Percentiles rank a stretch among this genome's conserved stretches.
phyloP scores from a whole-genome alignment of 2,113 vertebrate species.

The Clinocottus analis region DNA sequence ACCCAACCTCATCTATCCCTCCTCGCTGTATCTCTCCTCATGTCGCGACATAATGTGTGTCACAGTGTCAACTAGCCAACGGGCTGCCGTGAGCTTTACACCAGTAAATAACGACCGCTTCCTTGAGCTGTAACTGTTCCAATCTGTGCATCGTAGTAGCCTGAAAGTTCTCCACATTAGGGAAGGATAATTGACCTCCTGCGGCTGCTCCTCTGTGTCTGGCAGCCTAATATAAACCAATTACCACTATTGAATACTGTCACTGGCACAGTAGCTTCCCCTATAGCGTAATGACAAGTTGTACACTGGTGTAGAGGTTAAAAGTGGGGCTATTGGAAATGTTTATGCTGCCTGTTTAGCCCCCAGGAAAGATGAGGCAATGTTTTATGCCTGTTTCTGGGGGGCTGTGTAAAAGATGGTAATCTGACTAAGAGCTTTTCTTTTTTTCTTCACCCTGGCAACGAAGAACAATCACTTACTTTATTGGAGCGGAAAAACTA shows the following conservation, averaged over 20 bases:
- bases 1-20: neutral
- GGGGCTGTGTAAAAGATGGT: constrained; percentile 54
- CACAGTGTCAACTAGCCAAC: constrained; percentile 31
- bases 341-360: constrained; percentile 55
- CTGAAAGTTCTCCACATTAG: constrained; percentile 57
- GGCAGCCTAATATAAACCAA: constrained; percentile 58
- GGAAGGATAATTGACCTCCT: constrained; percentile 60
- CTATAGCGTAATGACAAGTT: constrained; percentile 52
- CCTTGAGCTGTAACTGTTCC: constrained; percentile 44
- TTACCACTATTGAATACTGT: constrained; percentile 60
- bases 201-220: constrained; percentile 53
- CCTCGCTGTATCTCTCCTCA: neutral
- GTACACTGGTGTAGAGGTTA: constrained; percentile 41
- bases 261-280: constrained; percentile 57
- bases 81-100: neutral
- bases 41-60: neutral
- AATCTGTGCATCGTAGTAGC: constrained; percentile 23
- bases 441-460: no score
- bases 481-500: neutral
- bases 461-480: neutral
- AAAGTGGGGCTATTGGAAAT: constrained; percentile 48
- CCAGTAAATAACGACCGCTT: neutral
- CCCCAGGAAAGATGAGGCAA: constrained; percentile 56
- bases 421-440: constrained; percentile 33
- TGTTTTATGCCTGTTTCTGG: constrained; percentile 62